Conservation (phyloP, 1,140 invertebrate genomes). For the Danaus plexippus region DNA sequence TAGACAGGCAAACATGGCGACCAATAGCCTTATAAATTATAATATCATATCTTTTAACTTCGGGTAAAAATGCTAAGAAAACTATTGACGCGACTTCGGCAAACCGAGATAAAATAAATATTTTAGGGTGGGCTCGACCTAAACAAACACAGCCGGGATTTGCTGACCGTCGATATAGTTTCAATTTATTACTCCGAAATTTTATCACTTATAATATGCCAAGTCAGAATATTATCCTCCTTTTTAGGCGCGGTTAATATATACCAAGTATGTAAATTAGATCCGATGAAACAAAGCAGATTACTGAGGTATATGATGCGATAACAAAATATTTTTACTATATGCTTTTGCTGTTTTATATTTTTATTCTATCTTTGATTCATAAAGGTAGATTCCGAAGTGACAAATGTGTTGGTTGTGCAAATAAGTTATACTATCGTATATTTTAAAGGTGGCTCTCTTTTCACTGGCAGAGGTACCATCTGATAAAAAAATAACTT, state of each 20-base stretch:
- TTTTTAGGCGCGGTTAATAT: no score
- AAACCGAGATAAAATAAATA: constrained; percentile 71
- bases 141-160: constrained; percentile 67
- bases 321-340: no score
- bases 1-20: constrained; percentile 43
- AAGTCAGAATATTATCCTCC: constrained; percentile 7
- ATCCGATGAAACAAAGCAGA: no score
- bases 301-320: no score
- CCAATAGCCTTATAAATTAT: constrained; percentile 60
- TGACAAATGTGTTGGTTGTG: no score
- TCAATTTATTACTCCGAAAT: constrained; percentile 67
- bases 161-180: constrained; percentile 69
- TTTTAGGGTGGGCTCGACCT: constrained; percentile 68
- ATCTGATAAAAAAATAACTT: constrained; percentile 38
- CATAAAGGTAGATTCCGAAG: no score
- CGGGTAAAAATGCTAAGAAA: constrained; percentile 60
- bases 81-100: constrained; percentile 67
- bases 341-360: no score
- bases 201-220: constrained; percentile 41
- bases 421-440: no score
- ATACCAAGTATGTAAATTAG: no score
- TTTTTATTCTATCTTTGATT: no score
- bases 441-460: neutral
- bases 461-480: neutral
- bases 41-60: constrained; percentile 57